Base-by-base conservation (phyloP, 2,797 vertebrate species). In the Typhlichthys subterraneus region DNA sequence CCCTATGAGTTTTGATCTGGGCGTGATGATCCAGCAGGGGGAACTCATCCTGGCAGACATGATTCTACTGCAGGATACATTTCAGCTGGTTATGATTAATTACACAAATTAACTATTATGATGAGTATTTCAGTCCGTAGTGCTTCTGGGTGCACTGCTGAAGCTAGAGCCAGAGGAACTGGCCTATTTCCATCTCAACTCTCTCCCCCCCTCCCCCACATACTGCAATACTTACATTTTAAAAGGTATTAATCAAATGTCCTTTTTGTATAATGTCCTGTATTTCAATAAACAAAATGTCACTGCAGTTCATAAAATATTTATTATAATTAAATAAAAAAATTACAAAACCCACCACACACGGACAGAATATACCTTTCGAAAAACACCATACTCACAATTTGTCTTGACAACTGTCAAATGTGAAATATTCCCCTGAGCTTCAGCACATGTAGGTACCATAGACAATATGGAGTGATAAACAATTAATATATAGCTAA, bases 121-220 rank as follows among this genome's bases (percentile, higher is more conserved):
- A 82, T 0, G 86, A 88, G 60, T 73, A 87, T 53, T 88, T 89
- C 5, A 90, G 74, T 86, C 75, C 0, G 66, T 81, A 53, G 75
- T 79, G 47, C 74, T 81, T 19, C 66, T 82, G 14, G 72, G 59
- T 17, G 70, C 71, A 3, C 64, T 71, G 23, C 52, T 85, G 14
- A 69, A 65, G 45, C 57, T 89, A 12, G 66, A 80, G n/a, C 53
- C 70, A 1, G 46, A 80, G 17, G 85, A 85, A 14, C 61, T 85
- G 12, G 73, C 64, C 6, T 84, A 84, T 0, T 48, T 89, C 11
- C 29, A 38, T 49, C 71, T 84, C 29, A 84, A 81, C 1, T 3
- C 61, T 49, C 56, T 73, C 12, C 13, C 13, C 0, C 53, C 75
- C 2, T 4, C 42, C 1, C 46, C 51, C 0, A 57, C 33, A 38